Conservation (phyloP, 2,113 vertebrate species). For the Alethe diademata region DNA sequence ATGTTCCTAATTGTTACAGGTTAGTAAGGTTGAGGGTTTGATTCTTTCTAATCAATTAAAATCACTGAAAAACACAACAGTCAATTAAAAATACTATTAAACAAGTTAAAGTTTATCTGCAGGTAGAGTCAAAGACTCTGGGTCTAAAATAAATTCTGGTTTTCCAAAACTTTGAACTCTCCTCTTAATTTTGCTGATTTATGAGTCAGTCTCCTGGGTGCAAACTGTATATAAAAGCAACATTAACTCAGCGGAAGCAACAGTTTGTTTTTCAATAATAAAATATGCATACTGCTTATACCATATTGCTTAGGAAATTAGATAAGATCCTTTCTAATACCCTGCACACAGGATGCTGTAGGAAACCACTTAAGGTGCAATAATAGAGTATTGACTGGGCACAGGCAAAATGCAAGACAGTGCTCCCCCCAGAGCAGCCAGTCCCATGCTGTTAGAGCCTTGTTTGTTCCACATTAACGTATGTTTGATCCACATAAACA, state of each 20-base stretch:
- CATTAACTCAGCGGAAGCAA: conserved; percentile 68
- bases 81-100: conserved; percentile 40
- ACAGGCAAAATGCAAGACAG: conserved; percentile 54
- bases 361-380: conserved; percentile 72
- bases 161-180: conserved; percentile 63
- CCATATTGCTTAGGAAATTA: conserved; percentile 78
- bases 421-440: conserved; percentile 29
- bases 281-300: conserved; percentile 74
- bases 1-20: background rate
- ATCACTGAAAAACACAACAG: conserved; percentile 19
- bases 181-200: conserved; percentile 70
- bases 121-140: conserved; percentile 16
- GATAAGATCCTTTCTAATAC: conserved; percentile 72
- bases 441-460: background rate
- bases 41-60: background rate
- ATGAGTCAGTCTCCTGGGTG: conserved; percentile 53
- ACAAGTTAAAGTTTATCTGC: conserved; percentile 30
- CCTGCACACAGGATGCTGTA: conserved; percentile 54
- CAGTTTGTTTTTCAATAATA: conserved; percentile 72
- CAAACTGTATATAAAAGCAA: conserved; percentile 55
- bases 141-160: conserved; percentile 43
- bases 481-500: background rate
- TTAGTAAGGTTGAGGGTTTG: background rate
- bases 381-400: conserved; percentile 77
- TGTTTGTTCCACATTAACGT: background rate